These are phyloP conservation scores for Drosophila littoralis DNA, from an alignment of 1,140 invertebrate genomes.

Conservation along the genomic window DNA sequence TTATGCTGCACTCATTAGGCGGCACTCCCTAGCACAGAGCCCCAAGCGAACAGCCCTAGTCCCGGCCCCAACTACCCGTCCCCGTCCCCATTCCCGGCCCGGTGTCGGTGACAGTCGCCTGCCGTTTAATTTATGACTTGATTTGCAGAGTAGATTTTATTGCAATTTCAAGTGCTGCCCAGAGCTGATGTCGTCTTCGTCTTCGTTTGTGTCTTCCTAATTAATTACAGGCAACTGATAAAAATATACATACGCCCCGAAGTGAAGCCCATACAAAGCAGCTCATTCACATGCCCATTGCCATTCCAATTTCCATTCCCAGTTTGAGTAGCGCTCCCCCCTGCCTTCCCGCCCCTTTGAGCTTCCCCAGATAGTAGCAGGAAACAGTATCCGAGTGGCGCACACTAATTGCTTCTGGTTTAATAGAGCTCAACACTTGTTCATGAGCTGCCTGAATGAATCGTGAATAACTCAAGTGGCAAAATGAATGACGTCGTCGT, in stretches of 20 bases:
- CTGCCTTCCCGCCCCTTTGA: too few species aligned
- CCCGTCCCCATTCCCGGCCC: too few species aligned
- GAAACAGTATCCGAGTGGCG: conserved; percentile 4
- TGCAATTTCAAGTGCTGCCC: conserved; percentile 5
- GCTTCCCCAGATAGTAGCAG: not conserved
- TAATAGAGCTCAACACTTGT: conserved; percentile 6
- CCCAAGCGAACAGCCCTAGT: too few species aligned
- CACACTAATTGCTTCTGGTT: conserved; percentile 1
- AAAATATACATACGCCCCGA: conserved; percentile 21
- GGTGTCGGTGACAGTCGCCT: conserved; percentile 21
- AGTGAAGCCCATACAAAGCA: conserved; percentile 27
- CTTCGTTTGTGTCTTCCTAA: not conserved
- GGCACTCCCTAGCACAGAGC: not conserved
- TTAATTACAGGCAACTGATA: conserved; percentile 42
- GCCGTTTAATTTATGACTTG: conserved; percentile 48
- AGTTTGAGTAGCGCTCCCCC: too few species aligned
- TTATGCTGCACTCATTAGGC: conserved; percentile 39
- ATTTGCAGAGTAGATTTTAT: conserved; percentile 19
- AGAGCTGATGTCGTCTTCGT: not conserved
- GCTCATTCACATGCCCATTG: conserved; percentile 25
- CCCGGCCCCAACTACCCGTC: too few species aligned
- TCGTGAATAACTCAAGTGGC: not conserved
- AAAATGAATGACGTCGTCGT: conserved; percentile 8
- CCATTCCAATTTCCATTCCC: not conserved
- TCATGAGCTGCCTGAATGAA: conserved; percentile 7